These are phyloP conservation scores for Scopus umbretta DNA, from an alignment of 2,113 vertebrate species.

Conservation along the genomic window DNA sequence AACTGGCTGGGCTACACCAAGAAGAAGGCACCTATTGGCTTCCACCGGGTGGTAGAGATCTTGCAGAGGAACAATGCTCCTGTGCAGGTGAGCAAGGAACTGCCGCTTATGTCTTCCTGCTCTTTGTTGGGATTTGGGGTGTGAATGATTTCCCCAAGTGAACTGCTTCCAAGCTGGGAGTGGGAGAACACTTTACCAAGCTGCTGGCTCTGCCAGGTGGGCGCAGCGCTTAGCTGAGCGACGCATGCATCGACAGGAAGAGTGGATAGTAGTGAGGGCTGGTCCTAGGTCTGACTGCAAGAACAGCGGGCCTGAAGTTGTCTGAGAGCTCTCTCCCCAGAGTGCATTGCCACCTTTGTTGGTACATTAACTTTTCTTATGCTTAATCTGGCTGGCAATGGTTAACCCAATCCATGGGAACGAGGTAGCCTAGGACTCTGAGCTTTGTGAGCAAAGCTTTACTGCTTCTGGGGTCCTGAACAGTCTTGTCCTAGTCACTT, in stretches of 20 bases:
- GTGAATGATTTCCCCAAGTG: background rate
- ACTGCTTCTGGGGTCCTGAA: background rate
- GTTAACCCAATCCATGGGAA: background rate
- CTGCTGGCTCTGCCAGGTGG: background rate
- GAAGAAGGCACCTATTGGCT: conserved; percentile 89
- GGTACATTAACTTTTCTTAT: background rate
- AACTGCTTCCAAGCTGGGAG: background rate
- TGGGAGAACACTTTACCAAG: background rate
- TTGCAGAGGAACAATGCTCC: conserved; percentile 92
- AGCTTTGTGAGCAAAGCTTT: background rate
- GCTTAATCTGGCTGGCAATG: background rate
- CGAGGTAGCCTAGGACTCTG: background rate
- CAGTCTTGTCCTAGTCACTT: background rate
- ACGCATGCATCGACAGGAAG: background rate
- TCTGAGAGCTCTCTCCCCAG: background rate
- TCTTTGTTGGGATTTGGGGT: background rate
- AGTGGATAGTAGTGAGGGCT: background rate
- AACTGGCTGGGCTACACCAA: conserved; percentile 95
- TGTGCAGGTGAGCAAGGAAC: conserved; percentile 73
- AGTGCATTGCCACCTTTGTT: background rate
- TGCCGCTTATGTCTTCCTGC: background rate
- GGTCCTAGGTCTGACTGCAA: background rate
- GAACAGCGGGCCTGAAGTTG: background rate
- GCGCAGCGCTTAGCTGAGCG: fast-evolving
- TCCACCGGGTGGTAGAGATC: conserved; percentile 91